Percentiles rank a stretch among this genome's conserved stretches.
Evolutionary conservation across 2,113 vertebrate species (phyloP).

Genomic region (Phainopepla nitens): DNA sequence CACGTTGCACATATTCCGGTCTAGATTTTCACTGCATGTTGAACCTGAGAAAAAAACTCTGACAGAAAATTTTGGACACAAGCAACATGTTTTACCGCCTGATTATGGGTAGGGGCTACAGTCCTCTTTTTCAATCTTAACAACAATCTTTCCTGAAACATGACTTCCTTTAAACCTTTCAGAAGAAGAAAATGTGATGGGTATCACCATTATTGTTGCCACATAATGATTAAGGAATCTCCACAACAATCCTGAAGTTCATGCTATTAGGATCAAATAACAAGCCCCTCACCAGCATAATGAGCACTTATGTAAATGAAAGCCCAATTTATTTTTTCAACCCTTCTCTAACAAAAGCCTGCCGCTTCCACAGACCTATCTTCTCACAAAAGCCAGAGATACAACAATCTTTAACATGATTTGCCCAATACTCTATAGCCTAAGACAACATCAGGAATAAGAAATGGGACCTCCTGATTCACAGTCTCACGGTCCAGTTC

Average conservation of each 20-base stretch:
- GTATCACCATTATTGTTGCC: background rate
- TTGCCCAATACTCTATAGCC: background rate
- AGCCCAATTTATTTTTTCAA: background rate
- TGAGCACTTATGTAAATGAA: background rate
- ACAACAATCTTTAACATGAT: background rate
- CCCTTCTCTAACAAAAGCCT: background rate
- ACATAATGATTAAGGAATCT: background rate
- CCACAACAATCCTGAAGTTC: background rate
- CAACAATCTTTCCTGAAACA: background rate
- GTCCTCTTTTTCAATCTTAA: background rate
- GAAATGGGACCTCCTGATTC: background rate
- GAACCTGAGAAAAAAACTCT: background rate
- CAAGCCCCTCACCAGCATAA: background rate
- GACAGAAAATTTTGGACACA: background rate
- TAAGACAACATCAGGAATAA: background rate
- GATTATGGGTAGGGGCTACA: background rate
- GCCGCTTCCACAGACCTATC: background rate
- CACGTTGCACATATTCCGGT: rapidly evolving
- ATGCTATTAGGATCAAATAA: background rate
- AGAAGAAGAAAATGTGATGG: background rate
- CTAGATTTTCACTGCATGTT: background rate
- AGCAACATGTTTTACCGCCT: background rate
- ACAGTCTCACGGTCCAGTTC: background rate
- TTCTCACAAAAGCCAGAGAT: background rate
- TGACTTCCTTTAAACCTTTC: background rate